Percentiles rank a stretch among this genome's conserved stretches.
phyloP scores from a whole-genome alignment of 1,140 invertebrate species.

The Oncopeltus fasciatus region DNA sequence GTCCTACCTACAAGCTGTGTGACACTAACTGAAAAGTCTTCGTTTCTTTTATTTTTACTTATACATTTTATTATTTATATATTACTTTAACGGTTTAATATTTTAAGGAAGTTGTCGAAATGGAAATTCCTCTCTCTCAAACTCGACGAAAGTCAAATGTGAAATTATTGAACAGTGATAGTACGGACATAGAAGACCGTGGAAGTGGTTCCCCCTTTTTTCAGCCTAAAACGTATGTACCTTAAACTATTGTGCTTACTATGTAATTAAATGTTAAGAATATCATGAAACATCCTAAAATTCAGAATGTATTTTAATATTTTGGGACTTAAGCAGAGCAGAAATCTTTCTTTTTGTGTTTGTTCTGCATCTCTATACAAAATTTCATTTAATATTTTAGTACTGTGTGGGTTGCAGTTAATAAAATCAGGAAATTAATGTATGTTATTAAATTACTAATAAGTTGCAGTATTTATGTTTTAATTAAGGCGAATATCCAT shows the following conservation, averaged over 20 bases:
- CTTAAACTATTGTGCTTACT: background rate
- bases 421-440: too few species aligned
- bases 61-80: too few species aligned
- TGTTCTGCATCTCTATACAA: background rate
- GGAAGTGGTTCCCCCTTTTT: background rate
- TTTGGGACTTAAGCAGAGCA: background rate
- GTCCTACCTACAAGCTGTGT: too few species aligned
- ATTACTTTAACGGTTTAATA: too few species aligned
- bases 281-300: background rate
- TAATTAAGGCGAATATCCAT: too few species aligned
- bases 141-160: background rate
- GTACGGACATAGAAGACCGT: background rate
- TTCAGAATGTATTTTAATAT: background rate
- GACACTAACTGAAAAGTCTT: too few species aligned
- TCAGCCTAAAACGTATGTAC: background rate
- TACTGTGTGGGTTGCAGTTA: background rate
- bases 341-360: background rate
- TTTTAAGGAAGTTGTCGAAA: too few species aligned
- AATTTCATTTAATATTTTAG: background rate
- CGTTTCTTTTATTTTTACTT: too few species aligned
- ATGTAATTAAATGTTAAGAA: background rate
- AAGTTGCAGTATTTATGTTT: too few species aligned
- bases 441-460: too few species aligned
- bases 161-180: background rate
- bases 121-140: background rate